Conservation (phyloP, 2,888 invertebrate species). For the Tryphoninae sp. region DNA sequence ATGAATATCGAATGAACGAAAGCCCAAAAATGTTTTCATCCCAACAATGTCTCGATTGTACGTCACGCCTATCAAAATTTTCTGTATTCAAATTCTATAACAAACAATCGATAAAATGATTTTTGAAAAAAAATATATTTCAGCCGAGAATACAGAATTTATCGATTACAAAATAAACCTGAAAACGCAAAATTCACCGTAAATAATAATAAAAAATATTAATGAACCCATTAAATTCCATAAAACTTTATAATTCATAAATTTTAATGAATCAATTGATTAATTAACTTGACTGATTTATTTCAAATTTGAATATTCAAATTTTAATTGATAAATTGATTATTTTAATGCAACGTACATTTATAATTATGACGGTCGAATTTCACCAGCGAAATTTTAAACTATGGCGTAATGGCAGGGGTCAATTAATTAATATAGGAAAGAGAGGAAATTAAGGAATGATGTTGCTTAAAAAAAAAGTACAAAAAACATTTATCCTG, state of each 20-base stretch:
- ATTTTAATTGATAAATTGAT: too few relatives aligned
- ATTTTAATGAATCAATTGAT: too few relatives aligned
- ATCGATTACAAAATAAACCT: not conserved
- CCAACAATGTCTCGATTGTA: not conserved
- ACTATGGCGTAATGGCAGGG: not conserved
- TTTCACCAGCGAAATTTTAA: too few relatives aligned
- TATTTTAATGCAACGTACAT: too few relatives aligned
- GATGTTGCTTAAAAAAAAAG: constrained; percentile 24
- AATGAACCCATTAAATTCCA: too few relatives aligned
- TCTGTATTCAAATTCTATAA: not conserved
- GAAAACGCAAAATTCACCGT: too few relatives aligned
- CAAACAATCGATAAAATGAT: not conserved
- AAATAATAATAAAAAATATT: too few relatives aligned
- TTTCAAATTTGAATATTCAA: too few relatives aligned
- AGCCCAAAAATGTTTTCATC: not conserved
- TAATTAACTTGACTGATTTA: too few relatives aligned
- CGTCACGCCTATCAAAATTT: not conserved
- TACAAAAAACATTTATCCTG: not conserved
- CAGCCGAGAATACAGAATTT: not conserved
- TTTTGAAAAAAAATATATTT: not conserved
- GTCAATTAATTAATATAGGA: not conserved
- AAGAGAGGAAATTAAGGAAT: not conserved
- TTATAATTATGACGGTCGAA: not conserved
- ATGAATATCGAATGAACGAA: constrained; percentile 26
- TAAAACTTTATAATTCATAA: too few relatives aligned